These are phyloP conservation scores for Orchesella cincta DNA, from an alignment of 1,140 invertebrate genomes.

Conservation along the genomic window DNA sequence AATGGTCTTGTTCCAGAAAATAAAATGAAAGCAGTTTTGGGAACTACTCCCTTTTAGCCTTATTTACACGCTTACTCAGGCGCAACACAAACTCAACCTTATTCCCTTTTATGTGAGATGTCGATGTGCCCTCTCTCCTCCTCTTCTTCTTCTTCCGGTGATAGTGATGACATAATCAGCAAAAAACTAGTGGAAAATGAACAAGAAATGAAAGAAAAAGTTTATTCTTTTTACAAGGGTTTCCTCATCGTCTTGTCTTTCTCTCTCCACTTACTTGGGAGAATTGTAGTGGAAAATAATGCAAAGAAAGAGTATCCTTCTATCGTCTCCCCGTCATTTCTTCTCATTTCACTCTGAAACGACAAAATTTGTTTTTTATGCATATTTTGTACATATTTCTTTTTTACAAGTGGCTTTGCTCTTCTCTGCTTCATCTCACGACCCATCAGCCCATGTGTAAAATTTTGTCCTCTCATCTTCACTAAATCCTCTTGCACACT, in stretches of 20 bases:
- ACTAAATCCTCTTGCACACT: too few relatives aligned
- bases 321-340: conserved; percentile 25
- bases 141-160: background rate
- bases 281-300: conserved; percentile 10
- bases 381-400: background rate
- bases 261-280: background rate
- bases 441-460: too few relatives aligned
- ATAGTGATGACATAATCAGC: conserved; percentile 17
- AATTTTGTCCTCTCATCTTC: too few relatives aligned
- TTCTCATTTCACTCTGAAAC: conserved; percentile 1
- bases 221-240: too few relatives aligned
- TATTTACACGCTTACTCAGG: background rate
- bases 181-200: conserved; percentile 22
- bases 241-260: too few relatives aligned
- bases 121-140: background rate
- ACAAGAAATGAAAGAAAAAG: background rate
- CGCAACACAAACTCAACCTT: background rate
- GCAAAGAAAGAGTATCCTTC: too few relatives aligned
- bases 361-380: background rate
- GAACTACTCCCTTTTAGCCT: too few relatives aligned
- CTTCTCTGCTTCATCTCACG: too few relatives aligned
- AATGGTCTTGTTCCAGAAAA: too few relatives aligned
- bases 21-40: background rate
- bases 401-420: background rate
- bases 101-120: background rate